Evolutionary conservation across 1,140 invertebrate genomes (phyloP), one percentile per base, ranked within the genome.

Genomic region (Eufriesea mexicana): DNA sequence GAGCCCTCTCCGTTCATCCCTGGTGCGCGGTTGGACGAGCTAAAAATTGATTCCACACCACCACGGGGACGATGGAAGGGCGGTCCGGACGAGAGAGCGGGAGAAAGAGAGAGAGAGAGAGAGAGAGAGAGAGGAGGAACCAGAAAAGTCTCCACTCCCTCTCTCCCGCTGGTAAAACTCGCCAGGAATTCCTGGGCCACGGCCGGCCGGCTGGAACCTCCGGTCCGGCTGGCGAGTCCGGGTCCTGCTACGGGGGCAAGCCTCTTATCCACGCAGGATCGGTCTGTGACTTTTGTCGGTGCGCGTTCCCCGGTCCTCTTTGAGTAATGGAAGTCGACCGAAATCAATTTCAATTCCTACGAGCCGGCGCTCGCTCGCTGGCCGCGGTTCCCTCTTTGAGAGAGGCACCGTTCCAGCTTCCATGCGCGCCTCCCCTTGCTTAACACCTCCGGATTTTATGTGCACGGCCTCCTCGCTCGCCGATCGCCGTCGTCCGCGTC

Each of bases 321-420:
- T 92, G 90, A 92, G 91, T 91, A 92, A 92, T 91, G 91, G 90
- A 92, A 91, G 86, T 91, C 87, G 86, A 87, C 89, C 90, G 91
- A 91, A 92, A 92, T 92, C 91, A 92, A 91, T 92, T 92, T 91
- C 89, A 90, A 91, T 90, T 90, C 88, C 90, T 86, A 84, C 86
- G 86, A 83, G 85, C 68, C 86, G 78, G 84, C 76, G 80, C 35
- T 51, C 70, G 62, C 45, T 18, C 12, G 45, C 80, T 54, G 10
- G 23, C 42, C 81, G 76, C 82, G 85, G 82, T 80, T 70, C 61
- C 72, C 67, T 35, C 86, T 87, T 84, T 87, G 81, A 84, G 72
- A 62, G 54, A 18, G 47, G 16, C 73, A 16, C 25, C 66, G 47
- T 78, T 71, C 51, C 45, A 77, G 75, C 81, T 73, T 77, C 77